Evolutionary conservation across 2,797 vertebrate species (phyloP).

Genomic region (Anolis apletophallus): DNA sequence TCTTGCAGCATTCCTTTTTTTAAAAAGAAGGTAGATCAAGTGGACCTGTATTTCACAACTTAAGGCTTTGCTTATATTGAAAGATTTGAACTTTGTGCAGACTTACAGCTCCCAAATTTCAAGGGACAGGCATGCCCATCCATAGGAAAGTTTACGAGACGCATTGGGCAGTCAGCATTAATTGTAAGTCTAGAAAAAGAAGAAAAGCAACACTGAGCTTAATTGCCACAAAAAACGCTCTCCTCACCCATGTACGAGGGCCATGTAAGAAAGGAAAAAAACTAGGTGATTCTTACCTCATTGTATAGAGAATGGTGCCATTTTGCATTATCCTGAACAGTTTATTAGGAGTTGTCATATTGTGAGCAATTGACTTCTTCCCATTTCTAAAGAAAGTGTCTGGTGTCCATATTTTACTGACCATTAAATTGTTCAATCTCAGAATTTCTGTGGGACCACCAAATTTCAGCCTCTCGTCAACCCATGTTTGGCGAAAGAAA

Average conservation of each 20-base stretch:
- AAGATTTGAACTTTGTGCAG: constrained; percentile 47
- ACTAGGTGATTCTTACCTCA: constrained; percentile 84
- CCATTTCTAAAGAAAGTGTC: constrained; percentile 99
- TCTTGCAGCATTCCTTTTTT: too few species aligned
- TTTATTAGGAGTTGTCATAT: constrained; percentile 98
- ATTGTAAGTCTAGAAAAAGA: constrained; percentile 89
- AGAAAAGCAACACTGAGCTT: not conserved
- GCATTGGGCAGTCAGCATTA: constrained; percentile 96
- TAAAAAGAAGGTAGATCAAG: not conserved
- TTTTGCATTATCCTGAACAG: constrained; percentile 99
- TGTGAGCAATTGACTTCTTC: constrained; percentile 96
- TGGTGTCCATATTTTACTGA: constrained; percentile 98
- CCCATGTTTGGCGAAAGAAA: constrained; percentile 98
- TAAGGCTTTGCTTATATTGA: constrained; percentile 26
- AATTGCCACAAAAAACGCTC: constrained; percentile 30
- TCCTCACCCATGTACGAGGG: constrained; percentile 15
- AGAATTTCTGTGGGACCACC: constrained; percentile 93
- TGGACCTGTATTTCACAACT: not conserved
- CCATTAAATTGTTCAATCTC: constrained; percentile 96
- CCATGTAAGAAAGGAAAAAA: constrained; percentile 13
- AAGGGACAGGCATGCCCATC: constrained; percentile 96
- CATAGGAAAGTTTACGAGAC: constrained; percentile 96
- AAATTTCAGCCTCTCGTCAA: constrained; percentile 91
- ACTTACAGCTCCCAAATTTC: constrained; percentile 99
- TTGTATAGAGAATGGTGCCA: constrained; percentile 96